Evolutionary conservation across 2,113 vertebrate species (phyloP).

Genomic region (Chlorodrepanis virens): DNA sequence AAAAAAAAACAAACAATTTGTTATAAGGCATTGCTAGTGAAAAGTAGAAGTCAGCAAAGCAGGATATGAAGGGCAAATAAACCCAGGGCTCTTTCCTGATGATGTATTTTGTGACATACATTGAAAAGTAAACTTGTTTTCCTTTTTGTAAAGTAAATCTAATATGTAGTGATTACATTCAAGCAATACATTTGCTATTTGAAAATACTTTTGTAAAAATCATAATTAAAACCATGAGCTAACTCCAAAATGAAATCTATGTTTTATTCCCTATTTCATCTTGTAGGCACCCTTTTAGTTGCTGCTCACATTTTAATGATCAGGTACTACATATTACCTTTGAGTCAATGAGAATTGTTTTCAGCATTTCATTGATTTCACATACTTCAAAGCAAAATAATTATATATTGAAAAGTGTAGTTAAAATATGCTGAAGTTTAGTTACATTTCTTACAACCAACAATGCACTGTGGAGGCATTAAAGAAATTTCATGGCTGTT

Average conservation of each 20-base stretch:
- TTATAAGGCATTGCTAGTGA: neutral
- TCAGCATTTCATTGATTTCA: slow-evolving; percentile 14
- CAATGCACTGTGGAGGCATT: neutral
- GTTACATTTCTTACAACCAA: slow-evolving; percentile 7
- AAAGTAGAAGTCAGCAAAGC: neutral
- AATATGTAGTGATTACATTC: neutral
- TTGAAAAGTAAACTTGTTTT: neutral
- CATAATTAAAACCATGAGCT: neutral
- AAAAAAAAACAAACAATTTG: accelerated
- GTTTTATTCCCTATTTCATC: neutral
- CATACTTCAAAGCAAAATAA: slow-evolving; percentile 11
- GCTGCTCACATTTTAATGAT: neutral
- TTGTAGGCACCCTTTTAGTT: neutral
- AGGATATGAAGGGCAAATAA: neutral
- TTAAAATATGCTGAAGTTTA: neutral
- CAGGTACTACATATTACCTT: neutral
- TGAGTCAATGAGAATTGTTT: slow-evolving; percentile 37
- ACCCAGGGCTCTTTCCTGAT: neutral
- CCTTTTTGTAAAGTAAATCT: neutral
- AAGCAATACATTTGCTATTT: neutral
- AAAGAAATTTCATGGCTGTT: neutral
- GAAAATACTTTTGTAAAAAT: neutral
- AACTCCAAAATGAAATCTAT: slow-evolving; percentile 12
- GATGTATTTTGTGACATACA: neutral
- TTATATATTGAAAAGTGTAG: neutral